Evolutionary conservation across 2,113 vertebrate species (phyloP).

Genomic region (Conger conger): DNA sequence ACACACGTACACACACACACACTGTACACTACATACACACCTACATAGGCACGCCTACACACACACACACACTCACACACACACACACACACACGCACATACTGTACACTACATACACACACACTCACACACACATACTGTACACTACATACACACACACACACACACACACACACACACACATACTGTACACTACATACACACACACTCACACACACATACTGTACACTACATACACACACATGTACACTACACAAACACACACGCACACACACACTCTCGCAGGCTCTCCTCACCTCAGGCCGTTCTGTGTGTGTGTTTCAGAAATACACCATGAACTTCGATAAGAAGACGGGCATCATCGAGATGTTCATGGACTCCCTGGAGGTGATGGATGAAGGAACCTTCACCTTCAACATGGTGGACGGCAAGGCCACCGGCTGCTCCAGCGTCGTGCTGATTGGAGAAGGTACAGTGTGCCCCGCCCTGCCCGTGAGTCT

Average conservation of each 20-base stretch:
- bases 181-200: too few relatives aligned
- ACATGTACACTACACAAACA: too few relatives aligned
- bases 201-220: too few relatives aligned
- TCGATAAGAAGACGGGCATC: constrained; percentile 84
- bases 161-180: too few relatives aligned
- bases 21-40: not conserved
- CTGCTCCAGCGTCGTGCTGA: constrained; percentile 91
- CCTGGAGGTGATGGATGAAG: constrained; percentile 88
- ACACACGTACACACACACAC: not conserved
- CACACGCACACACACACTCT: too few relatives aligned
- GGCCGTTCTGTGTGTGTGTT: not conserved
- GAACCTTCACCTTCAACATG: constrained; percentile 93
- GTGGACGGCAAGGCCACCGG: constrained; percentile 93
- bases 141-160: too few relatives aligned
- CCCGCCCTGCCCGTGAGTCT: not conserved
- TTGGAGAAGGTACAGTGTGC: constrained; percentile 80
- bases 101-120: not conserved
- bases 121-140: too few relatives aligned
- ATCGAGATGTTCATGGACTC: constrained; percentile 97
- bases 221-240: too few relatives aligned
- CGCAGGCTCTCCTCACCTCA: too few relatives aligned
- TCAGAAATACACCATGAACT: constrained; percentile 94
- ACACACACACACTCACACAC: not conserved
- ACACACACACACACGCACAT: not conserved
- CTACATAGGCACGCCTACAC: not conserved